A percentile compares a stretch with the other conserved stretches of the same genome.
Conservation (phyloP, 2,888 invertebrate genomes). For the Unio pictorum region DNA sequence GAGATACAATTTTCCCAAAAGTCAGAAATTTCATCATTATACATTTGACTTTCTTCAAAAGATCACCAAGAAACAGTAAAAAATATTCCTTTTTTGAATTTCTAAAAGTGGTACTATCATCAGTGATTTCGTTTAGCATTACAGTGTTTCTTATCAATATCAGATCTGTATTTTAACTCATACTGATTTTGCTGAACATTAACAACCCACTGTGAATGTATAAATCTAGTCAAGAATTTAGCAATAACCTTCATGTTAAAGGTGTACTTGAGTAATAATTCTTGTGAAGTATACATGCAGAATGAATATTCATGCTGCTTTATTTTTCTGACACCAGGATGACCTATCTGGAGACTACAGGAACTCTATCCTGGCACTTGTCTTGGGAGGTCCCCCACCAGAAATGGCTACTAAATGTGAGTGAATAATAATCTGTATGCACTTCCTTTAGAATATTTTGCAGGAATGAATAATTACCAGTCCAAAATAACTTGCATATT, state of each 20-base stretch:
- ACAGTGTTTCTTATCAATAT: too few species aligned
- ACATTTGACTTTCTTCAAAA: too few species aligned
- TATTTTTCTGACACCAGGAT: conserved; percentile 50
- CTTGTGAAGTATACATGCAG: background rate
- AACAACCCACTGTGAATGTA: too few species aligned
- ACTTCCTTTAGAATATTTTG: background rate
- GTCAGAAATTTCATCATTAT: too few species aligned
- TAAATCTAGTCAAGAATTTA: background rate
- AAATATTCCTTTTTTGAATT: too few species aligned
- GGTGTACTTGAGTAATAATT: background rate
- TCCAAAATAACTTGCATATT: background rate
- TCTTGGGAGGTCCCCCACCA: conserved; percentile 62
- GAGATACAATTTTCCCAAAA: too few species aligned
- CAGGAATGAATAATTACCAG: background rate
- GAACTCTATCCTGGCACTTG: conserved; percentile 62
- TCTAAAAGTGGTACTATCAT: too few species aligned
- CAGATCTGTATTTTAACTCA: too few species aligned
- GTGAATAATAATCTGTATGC: conserved; percentile 11
- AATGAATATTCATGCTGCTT: background rate
- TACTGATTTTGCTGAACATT: too few species aligned
- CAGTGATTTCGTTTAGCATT: too few species aligned
- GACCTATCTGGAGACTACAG: conserved; percentile 69
- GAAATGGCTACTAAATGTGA: conserved; percentile 55
- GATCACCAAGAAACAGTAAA: too few species aligned
- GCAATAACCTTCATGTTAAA: background rate